Base-by-base conservation (phyloP, 1,140 invertebrate species). In the Cyphomyrmex costatus region DNA sequence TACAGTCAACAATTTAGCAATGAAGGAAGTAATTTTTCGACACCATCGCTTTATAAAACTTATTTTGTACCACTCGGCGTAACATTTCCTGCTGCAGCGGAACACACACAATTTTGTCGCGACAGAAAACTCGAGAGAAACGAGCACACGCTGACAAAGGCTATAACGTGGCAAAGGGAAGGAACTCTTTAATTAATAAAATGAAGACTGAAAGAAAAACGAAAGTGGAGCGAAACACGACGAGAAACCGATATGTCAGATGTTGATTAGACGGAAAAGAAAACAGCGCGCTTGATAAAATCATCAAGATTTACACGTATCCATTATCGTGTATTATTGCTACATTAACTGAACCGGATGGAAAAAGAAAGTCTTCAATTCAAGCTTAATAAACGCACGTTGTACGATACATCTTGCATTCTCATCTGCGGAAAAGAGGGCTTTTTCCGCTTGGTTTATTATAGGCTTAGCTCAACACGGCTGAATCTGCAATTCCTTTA, bases 141-240 rank as follows among this genome's bases (percentile, higher is more conserved):
- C 46, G 21, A 53, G n/a, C 8, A 21, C 8, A 21, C n/a, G n/a
- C 8, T 70, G 30, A 80, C 63, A 80, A 80, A 80, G 21, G 46
- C 27, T 68, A n/a, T n/a, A 51, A 66, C 19, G 27, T 30, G n/a
- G 14, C 46, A 79, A 36, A 56, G 21, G 21, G 21, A 27, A 70
- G 8, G 16, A 70, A 68, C 30, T 70, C 60, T 56, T 80, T 33
- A 70, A 70, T 79, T 66, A 79, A n/a, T 27, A 46, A 49, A 53
- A 46, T 80, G 10, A 70, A 27, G 21, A 19, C n/a, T 51, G 19
- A 79, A 68, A 80, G 46, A 8, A 53, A 53, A 14, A 80, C 10
- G 16, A 56, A 24, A 79, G 46, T 24, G 46, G 12, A 24, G 63
- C 30, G 4, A 53, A 27, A 56, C 19, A 49, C 33, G 42, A 42